Evolutionary conservation across 2,888 invertebrate genomes (phyloP), one percentile per base, ranked within the genome.

Genomic region (Neoscelio sp.): DNA sequence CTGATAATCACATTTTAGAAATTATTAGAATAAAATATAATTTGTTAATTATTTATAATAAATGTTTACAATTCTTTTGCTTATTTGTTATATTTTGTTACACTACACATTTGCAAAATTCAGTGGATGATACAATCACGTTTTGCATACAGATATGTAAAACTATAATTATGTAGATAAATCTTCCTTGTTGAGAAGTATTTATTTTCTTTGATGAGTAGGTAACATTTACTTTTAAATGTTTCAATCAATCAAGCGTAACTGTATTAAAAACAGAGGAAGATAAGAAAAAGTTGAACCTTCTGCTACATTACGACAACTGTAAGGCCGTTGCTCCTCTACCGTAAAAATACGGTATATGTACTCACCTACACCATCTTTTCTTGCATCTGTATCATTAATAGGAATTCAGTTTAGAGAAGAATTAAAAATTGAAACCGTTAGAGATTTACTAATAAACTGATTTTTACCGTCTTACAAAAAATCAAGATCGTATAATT

Each of bases 361-460:
- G 42, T 58, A 30, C 2, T 40, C 10, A 28, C 17, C 18, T 42
- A 58, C n/a, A 35, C 4, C 10, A 35, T 7, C 13, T 5, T 46
- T 3, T 48, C 58, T 44, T 40, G 23, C 40, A 40, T 40, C 28
- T 30, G 6, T 33, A 20, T 48, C 68, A 68, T 48, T 68, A 23
- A 46, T 40, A 48, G 44, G n/a, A 56, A 68, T 46, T 44, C 26
- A 26, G 4, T 52, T 17, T 15, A 40, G 1, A 8, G 10, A 46
- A 44, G 42, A 12, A 28, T 15, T 12, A 7, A 20, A 68, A 68
- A 56, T 13, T 12, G 2, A 18, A 46, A 68, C 67, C 67, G 67
- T 68, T 68, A 68, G 23, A 35, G 10, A 13, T 18, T 65, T 40
- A 52, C 50, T 10, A 20, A 38, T 54, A 28, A 13, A 5, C 2